These are phyloP conservation scores for Zeus faber DNA, from an alignment of 2,113 vertebrate species.

Conservation along the genomic window DNA sequence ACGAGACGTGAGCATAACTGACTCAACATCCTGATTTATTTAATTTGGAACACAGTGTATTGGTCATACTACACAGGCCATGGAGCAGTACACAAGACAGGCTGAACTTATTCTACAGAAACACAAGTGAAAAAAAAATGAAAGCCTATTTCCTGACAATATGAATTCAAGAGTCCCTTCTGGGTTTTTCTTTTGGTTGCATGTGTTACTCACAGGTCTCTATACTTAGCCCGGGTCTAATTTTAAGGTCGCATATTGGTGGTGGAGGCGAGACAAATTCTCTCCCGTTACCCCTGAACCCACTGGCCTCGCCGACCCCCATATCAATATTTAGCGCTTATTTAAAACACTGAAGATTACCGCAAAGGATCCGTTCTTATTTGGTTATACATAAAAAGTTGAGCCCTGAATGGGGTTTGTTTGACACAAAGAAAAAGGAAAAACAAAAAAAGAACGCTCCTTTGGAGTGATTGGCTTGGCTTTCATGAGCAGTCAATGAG, in stretches of 20 bases:
- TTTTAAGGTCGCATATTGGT: conserved; percentile 40
- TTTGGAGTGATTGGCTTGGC: conserved; percentile 12
- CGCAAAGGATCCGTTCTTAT: conserved; percentile 13
- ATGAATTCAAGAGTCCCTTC: not conserved
- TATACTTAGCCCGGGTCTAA: conserved; percentile 46
- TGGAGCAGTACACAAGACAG: conserved; percentile 32
- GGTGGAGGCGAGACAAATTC: not conserved
- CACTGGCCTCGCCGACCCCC: conserved; percentile 15
- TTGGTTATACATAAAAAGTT: conserved; percentile 38
- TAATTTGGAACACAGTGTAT: conserved; percentile 53
- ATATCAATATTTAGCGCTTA: conserved; percentile 1
- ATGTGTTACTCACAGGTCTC: conserved; percentile 13
- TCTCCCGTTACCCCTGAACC: conserved; percentile 22
- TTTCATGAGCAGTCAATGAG: not conserved
- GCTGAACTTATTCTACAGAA: conserved; percentile 1
- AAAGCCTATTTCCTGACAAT: conserved; percentile 20
- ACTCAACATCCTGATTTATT: conserved; percentile 29
- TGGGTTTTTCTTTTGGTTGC: conserved; percentile 13
- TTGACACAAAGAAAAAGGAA: conserved; percentile 3
- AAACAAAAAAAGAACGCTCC: conserved; percentile 18
- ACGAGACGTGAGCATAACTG: conserved; percentile 14
- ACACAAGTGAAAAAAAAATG: conserved; percentile 25
- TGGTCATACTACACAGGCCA: conserved; percentile 50
- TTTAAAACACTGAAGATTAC: conserved; percentile 11
- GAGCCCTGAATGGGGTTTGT: conserved; percentile 8